Percentiles rank a stretch among this genome's conserved stretches.
Conservation (phyloP, 92 coral and sea anemone species). For the Phenganax marumi region DNA sequence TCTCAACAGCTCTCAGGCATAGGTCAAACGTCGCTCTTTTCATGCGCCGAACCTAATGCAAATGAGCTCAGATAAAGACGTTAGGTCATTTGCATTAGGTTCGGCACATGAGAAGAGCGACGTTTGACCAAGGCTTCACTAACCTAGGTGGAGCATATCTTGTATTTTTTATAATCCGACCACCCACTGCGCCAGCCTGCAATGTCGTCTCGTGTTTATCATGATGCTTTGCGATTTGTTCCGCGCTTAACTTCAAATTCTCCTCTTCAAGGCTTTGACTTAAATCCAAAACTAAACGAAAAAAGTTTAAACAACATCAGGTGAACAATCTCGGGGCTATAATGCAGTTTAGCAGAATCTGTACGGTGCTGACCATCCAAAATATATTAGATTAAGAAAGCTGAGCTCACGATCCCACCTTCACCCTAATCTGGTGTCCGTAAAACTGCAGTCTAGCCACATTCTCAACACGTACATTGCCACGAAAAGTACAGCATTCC, state of each 20-base stretch:
- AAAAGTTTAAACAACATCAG: not conserved
- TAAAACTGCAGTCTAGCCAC: not conserved
- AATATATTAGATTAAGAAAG: too few species aligned
- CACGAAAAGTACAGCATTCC: not conserved
- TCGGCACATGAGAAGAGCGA: too few species aligned
- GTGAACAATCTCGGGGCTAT: not conserved
- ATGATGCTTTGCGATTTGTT: conserved; percentile 13
- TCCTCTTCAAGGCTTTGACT: conserved; percentile 44
- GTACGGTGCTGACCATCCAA: too few species aligned
- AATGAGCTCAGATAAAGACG: too few species aligned
- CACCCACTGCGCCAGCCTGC: conserved; percentile 47
- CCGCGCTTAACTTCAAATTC: not conserved
- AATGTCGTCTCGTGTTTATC: conserved; percentile 25
- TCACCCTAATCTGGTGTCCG: too few species aligned
- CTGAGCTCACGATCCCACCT: too few species aligned
- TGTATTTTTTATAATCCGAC: conserved; percentile 84
- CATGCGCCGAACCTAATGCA: too few species aligned
- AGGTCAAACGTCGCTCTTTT: too few species aligned
- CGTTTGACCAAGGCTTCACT: conserved; percentile 35
- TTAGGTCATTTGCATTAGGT: too few species aligned
- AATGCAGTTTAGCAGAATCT: not conserved
- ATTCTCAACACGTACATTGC: not conserved
- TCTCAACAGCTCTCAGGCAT: too few species aligned
- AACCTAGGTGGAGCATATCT: conserved; percentile 79
- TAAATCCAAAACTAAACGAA: conserved; percentile 16